Evolutionary conservation across 2,888 invertebrate genomes (phyloP).

Genomic region (Eurytoma californica): DNA sequence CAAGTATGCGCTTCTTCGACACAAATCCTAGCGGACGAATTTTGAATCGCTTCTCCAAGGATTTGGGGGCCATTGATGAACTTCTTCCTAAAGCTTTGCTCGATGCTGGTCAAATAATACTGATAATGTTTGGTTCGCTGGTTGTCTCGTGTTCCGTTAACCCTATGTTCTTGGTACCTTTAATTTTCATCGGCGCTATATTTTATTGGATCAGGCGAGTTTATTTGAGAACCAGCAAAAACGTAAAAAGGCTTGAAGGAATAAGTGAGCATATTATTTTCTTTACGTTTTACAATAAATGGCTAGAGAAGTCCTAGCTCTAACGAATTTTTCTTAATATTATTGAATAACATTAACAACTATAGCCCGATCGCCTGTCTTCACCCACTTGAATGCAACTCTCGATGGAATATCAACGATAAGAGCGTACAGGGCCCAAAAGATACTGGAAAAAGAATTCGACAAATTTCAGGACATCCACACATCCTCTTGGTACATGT

Average conservation of each 20-base stretch:
- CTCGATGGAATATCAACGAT: conserved; percentile 86
- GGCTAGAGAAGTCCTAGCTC: too few relatives aligned
- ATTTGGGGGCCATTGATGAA: conserved; percentile 88
- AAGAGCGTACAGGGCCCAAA: conserved; percentile 82
- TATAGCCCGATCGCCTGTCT: conserved; percentile 87
- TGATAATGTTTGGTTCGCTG: conserved; percentile 78
- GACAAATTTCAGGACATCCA: conserved; percentile 78
- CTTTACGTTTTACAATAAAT: too few relatives aligned
- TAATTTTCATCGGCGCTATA: conserved; percentile 77
- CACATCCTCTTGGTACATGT: conserved; percentile 76
- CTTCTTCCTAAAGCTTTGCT: conserved; percentile 81
- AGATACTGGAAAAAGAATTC: conserved; percentile 80
- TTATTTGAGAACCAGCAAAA: conserved; percentile 84
- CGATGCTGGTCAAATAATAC: conserved; percentile 77
- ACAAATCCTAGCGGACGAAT: conserved; percentile 89
- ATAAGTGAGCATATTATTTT: conserved; percentile 75
- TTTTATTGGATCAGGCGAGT: conserved; percentile 80
- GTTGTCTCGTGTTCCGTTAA: conserved; percentile 80
- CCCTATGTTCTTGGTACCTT: conserved; percentile 79
- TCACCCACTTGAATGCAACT: conserved; percentile 85
- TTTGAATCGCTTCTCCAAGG: conserved; percentile 89
- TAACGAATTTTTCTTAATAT: too few relatives aligned
- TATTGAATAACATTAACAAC: too few relatives aligned
- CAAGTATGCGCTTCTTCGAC: conserved; percentile 86
- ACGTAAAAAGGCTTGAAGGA: conserved; percentile 82